Base-by-base conservation (phyloP, 2,888 invertebrate genomes). In the Thereva unica region DNA sequence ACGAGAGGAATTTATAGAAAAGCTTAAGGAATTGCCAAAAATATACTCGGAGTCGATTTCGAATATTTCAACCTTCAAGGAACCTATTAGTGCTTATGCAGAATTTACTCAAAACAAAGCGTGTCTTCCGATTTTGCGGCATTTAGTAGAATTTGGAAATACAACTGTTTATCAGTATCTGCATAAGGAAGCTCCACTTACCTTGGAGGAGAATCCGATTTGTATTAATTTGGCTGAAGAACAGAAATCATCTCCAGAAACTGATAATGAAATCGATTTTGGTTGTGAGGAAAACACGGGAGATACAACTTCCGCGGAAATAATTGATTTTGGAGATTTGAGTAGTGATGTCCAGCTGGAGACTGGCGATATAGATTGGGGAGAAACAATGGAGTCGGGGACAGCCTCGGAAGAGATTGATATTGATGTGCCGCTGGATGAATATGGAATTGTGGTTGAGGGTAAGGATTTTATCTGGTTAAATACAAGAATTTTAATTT, bases 131-230 rank as follows among this genome's bases (percentile, higher is more conserved):
- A 78, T 92, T 67, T 77, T 93, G 10, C 85, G 86, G 67, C 90
- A 89, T 80, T 78, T 92, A 9, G 85, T 90, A 8, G 87, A 89
- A 70, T 87, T 91, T 75, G 97, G 97, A 61, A 96, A 97, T 80
- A 92, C 93, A 0, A 96, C 96, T 0, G 91, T 92, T 0, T 98
- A 95, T 77, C 93, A 99, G 78, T 97, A 92, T 87, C 87, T 86
- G 61, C 92, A 93, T 74, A 94, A 94, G 3, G 91, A 91, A 78
- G 86, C 89, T 4, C 97, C 97, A 0, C 78, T 90, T 35, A 84
- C 84, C 55, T 82, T 96, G 54, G 91, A 90, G 75, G 87, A 87
- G 10, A 87, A 90, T 47, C 82, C 84, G 0, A 78, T 89, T 34
- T 73, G 72, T 41, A 66, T 80, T 2, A 77, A 76, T 63, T 83